These are phyloP conservation scores for Chrysodeixis includens DNA, from an alignment of 2,888 invertebrate genomes.

Conservation along the genomic window DNA sequence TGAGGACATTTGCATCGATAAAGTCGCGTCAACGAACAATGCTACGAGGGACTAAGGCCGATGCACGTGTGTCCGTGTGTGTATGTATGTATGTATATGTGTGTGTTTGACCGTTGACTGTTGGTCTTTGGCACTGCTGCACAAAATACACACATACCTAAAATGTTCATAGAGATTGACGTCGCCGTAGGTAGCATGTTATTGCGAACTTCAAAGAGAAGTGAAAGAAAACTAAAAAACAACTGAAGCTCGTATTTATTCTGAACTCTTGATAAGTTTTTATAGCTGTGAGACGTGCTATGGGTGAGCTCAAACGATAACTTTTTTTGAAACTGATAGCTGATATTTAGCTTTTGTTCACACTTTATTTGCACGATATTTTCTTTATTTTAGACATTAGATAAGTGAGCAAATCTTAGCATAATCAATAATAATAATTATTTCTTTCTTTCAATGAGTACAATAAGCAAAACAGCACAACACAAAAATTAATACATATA, in stretches of 20 bases:
- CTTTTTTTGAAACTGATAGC: too few species aligned
- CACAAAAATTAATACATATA: too few species aligned
- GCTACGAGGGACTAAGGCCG: neutral
- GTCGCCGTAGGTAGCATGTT: neutral
- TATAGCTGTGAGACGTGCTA: neutral
- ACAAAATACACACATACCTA: neutral
- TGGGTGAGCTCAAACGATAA: neutral
- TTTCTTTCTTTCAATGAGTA: too few species aligned
- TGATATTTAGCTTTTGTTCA: too few species aligned
- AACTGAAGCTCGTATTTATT: neutral
- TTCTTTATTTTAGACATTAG: too few species aligned
- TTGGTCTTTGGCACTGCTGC: neutral
- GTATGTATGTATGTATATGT: neutral
- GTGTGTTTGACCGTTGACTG: neutral
- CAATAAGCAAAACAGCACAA: too few species aligned
- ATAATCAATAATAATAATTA: too few species aligned
- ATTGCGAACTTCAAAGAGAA: neutral
- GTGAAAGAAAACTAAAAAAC: neutral
- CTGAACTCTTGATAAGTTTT: neutral
- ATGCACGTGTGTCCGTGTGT: too few species aligned
- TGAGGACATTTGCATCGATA: conserved; percentile 3
- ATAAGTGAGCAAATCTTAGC: too few species aligned
- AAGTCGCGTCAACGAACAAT: neutral
- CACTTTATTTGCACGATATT: too few species aligned
- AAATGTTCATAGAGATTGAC: neutral